Base-by-base conservation (phyloP, 2,888 invertebrate genomes). In the Crematogaster levior region DNA sequence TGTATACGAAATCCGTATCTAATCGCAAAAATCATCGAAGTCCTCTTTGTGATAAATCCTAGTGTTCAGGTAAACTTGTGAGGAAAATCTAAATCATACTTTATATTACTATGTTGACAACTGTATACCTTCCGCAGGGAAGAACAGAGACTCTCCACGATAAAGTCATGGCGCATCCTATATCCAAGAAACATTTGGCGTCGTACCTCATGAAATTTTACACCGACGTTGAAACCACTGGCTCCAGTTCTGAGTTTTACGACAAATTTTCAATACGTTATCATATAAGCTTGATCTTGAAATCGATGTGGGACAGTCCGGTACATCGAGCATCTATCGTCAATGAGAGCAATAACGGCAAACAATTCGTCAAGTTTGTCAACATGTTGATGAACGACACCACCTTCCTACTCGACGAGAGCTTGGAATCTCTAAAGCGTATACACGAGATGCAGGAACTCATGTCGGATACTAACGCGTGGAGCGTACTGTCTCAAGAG, bases 341-440 rank as follows among this genome's bases (percentile, higher is more conserved):
- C 85, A 97, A 97, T 89, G 99, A 99, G 95, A 99, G 99, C 21
- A 97, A 97, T 84, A 97, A 97, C 83, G 98, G 98, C 34, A 97
- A 97, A 86, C 98, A 98, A 94, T 99, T 99, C 95, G 98, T 99
- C 9, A 98, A 98, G 91, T 99, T 99, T 94, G 97, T 99, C 89
- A 99, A 99, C 94, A 98, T 99, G 99, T 95, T 99, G 89, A 99
- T 99, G 98, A 99, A 99, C 93, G 99, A 99, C 94, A 99, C 99
- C 30, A 99, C 99, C 74, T 99, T 99, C 95, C 95, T 99, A 83
- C 95, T 99, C 87, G 99, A 99, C 94, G 99, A 99, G 95, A 99
- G 99, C 93, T 95, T 99, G 73, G 98, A 99, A 95, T 98, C 98
- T 91, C 95, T 99, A 88, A 98, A 98, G 93, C 96, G 97, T 81